phyloP scores from a whole-genome alignment of 2,113 vertebrate species.

The Oreochromis tanganicae region DNA sequence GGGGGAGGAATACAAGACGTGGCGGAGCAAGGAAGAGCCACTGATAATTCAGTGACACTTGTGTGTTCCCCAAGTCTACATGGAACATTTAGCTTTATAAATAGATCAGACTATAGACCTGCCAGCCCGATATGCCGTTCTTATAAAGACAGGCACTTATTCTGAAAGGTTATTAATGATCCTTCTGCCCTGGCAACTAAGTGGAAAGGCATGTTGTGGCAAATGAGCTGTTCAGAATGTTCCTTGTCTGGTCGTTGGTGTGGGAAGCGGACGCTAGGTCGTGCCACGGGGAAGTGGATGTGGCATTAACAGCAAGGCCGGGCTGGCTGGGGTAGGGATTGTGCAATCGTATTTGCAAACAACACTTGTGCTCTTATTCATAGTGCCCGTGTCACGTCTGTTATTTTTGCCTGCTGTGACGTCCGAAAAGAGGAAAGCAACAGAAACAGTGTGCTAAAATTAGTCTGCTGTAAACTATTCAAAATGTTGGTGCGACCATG shows the following conservation, averaged over 20 bases:
- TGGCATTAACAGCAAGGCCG: slow-evolving; percentile 55
- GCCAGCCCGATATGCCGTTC: slow-evolving; percentile 63
- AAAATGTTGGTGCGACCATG: slow-evolving; percentile 33
- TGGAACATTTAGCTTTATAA: slow-evolving; percentile 73
- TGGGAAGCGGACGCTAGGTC: slow-evolving; percentile 36
- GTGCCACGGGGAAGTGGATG: slow-evolving; percentile 35
- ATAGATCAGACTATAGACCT: slow-evolving; percentile 68
- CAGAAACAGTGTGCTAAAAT: slow-evolving; percentile 79
- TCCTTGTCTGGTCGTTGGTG: slow-evolving; percentile 56
- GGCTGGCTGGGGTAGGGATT: slow-evolving; percentile 59
- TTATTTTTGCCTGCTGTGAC: slow-evolving; percentile 76
- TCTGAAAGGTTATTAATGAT: slow-evolving; percentile 74
- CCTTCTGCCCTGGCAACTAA: slow-evolving; percentile 69
- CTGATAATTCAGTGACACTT: slow-evolving; percentile 57
- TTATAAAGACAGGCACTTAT: slow-evolving; percentile 70
- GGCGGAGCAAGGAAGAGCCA: slow-evolving; percentile 21
- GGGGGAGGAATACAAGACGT: not conserved
- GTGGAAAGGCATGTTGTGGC: slow-evolving; percentile 63
- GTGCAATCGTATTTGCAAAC: slow-evolving; percentile 80
- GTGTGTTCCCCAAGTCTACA: slow-evolving; percentile 58
- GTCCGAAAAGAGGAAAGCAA: slow-evolving; percentile 64
- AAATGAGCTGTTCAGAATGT: slow-evolving; percentile 55
- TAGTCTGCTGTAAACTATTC: slow-evolving; percentile 65
- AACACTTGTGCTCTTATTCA: slow-evolving; percentile 71
- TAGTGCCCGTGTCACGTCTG: slow-evolving; percentile 52